These are phyloP conservation scores for Cotesia chilonis DNA, from an alignment of 1,140 invertebrate genomes.

Conservation along the genomic window DNA sequence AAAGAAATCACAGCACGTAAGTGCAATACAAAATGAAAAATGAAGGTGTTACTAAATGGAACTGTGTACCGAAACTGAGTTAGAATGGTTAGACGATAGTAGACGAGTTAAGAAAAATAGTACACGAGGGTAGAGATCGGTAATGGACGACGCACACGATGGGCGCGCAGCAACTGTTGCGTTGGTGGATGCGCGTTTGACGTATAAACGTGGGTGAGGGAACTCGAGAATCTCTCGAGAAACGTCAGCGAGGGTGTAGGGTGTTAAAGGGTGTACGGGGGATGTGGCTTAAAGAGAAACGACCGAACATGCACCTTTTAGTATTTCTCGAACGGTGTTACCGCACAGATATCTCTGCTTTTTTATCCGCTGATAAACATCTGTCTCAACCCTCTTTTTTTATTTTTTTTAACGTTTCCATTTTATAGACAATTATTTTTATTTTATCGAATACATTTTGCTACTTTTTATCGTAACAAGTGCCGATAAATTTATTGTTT, in stretches of 20 bases:
- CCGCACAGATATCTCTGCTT: not conserved
- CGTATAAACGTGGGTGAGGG: conserved; percentile 37
- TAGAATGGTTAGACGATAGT: not conserved
- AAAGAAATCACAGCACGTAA: no score
- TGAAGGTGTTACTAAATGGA: no score
- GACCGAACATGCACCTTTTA: conserved; percentile 14
- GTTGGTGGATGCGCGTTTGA: conserved; percentile 57
- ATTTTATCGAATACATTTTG: no score
- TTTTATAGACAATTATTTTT: no score
- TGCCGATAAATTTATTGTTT: no score
- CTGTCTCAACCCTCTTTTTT: no score
- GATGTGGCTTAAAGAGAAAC: conserved; percentile 14
- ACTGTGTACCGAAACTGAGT: not conserved
- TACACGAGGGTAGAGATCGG: conserved; percentile 41
- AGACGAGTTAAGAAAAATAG: conserved; percentile 29
- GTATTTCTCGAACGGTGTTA: conserved; percentile 10
- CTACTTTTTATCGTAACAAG: no score
- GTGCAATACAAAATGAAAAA: no score
- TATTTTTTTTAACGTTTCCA: no score
- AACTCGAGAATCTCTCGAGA: conserved; percentile 5
- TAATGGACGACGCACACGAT: conserved; percentile 42
- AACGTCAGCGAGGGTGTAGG: conserved; percentile 8
- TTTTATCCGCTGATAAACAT: no score
- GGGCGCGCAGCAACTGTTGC: conserved; percentile 57
- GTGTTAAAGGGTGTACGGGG: conserved; percentile 27